These are phyloP conservation scores for Gallinago stenura DNA, from an alignment of 2,797 vertebrate genomes.

Conservation along the genomic window DNA sequence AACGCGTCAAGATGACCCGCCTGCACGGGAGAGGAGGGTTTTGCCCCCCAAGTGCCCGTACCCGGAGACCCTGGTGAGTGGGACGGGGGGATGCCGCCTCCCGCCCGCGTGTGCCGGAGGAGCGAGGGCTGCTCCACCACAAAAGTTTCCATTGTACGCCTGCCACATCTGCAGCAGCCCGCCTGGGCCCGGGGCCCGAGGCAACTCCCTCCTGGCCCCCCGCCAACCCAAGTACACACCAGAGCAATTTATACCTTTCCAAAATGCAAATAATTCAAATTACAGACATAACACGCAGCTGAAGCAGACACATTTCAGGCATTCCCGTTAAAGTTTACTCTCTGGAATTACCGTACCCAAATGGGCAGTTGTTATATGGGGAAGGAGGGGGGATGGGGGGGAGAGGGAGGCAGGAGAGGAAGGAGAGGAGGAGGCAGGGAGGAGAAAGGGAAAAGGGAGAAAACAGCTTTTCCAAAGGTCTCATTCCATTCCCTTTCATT, in stretches of 20 bases:
- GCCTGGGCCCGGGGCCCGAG: conserved; percentile 80
- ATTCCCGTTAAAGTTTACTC: conserved; percentile 71
- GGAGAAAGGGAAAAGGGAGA: conserved; percentile 5
- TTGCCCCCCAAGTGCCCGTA: conserved; percentile 28
- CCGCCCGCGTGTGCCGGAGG: conserved; percentile 73
- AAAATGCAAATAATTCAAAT: conserved; percentile 81
- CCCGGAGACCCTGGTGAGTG: conserved; percentile 61
- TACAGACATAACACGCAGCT: conserved; percentile 78
- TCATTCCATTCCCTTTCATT: conserved; percentile 47
- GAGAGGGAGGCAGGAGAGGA: neutral
- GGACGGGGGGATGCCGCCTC: conserved; percentile 76
- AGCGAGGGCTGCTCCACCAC: conserved; percentile 85
- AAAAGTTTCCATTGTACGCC: conserved; percentile 87
- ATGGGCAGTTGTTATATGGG: conserved; percentile 18
- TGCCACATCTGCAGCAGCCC: conserved; percentile 85
- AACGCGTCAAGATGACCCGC: conserved; percentile 31
- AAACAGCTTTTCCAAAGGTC: conserved; percentile 49
- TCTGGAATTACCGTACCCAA: conserved; percentile 63
- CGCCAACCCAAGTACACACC: conserved; percentile 73
- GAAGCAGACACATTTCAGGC: conserved; percentile 80
- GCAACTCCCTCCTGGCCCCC: conserved; percentile 76
- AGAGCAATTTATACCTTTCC: conserved; percentile 80
- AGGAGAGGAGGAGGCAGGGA: conserved; percentile 23
- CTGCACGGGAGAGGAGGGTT: conserved; percentile 26
- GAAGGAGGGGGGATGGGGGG: neutral